These are phyloP conservation scores for Xyliphius kryptos DNA, from an alignment of 2,113 vertebrate species.

Conservation along the genomic window DNA sequence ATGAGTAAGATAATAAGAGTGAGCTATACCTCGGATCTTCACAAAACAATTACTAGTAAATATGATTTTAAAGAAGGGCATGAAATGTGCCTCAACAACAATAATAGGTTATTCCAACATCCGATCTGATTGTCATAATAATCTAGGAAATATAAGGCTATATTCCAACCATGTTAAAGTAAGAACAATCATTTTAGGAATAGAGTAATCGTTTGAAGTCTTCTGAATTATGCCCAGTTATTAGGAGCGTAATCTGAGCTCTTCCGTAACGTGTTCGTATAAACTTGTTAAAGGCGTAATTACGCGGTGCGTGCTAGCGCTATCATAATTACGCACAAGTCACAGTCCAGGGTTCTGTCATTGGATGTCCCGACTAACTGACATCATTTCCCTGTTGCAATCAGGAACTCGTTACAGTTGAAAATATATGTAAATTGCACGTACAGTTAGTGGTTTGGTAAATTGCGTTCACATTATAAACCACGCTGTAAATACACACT, in stretches of 20 bases:
- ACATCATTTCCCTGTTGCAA: slow-evolving; percentile 72
- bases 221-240: too few species aligned
- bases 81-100: slow-evolving; percentile 4
- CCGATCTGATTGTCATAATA: neutral
- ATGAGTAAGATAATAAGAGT: slow-evolving; percentile 61
- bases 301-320: too few species aligned
- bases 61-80: slow-evolving; percentile 25
- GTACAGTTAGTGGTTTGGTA: slow-evolving; percentile 84
- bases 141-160: too few species aligned
- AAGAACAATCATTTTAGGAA: too few species aligned
- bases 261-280: too few species aligned
- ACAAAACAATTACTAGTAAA: slow-evolving; percentile 24
- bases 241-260: too few species aligned
- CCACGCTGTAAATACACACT: slow-evolving; percentile 73
- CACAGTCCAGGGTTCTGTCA: slow-evolving; percentile 60
- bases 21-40: slow-evolving; percentile 56
- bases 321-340: slow-evolving; percentile 29
- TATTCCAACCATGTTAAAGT: too few species aligned
- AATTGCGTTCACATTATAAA: slow-evolving; percentile 81
- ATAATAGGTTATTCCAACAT: too few species aligned
- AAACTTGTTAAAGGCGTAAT: too few species aligned
- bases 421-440: slow-evolving; percentile 94
- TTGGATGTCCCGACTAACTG: slow-evolving; percentile 66
- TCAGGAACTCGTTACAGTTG: slow-evolving; percentile 79
- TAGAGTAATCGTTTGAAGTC: too few species aligned